phyloP scores from a whole-genome alignment of 2,113 vertebrate genomes.

The Megaptera novaeangliae region DNA sequence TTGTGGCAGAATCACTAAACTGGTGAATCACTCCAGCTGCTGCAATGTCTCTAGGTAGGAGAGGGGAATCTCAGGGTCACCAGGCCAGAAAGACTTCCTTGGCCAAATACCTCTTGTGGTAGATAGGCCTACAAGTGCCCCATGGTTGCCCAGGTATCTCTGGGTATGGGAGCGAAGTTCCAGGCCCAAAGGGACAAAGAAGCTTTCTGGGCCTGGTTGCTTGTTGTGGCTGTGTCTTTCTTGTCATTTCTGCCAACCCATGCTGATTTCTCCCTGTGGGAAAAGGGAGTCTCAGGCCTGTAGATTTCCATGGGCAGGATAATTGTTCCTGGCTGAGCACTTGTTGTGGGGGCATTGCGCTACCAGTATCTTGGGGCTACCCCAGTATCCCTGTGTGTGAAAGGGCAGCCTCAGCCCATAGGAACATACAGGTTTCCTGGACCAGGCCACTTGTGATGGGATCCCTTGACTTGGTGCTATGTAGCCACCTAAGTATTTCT shows the following conservation, averaged over 20 bases:
- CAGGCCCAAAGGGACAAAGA: not conserved
- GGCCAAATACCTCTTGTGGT: not conserved
- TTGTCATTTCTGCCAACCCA: not conserved
- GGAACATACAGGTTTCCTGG: not conserved
- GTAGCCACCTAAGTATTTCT: not conserved
- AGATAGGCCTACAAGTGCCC: not conserved
- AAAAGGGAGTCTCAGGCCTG: not conserved
- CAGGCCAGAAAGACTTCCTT: not conserved
- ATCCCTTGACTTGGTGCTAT: not conserved
- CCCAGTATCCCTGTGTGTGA: not conserved
- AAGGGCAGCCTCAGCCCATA: not conserved
- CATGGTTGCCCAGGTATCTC: not conserved
- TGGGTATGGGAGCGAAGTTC: not conserved
- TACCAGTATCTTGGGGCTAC: not conserved
- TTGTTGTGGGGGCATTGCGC: not conserved
- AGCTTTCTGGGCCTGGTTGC: not conserved
- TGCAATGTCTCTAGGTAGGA: not conserved
- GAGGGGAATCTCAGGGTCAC: not conserved
- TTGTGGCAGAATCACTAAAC: not conserved
- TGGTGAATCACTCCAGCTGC: not conserved
- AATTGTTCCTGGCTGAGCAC: not conserved
- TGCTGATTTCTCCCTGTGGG: not conserved
- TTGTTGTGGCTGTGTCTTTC: not conserved
- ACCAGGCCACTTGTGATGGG: not conserved
- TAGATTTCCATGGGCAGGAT: not conserved